These are phyloP conservation scores for Nansenia antarctica DNA, from an alignment of 2,113 vertebrate species.

Conservation along the genomic window DNA sequence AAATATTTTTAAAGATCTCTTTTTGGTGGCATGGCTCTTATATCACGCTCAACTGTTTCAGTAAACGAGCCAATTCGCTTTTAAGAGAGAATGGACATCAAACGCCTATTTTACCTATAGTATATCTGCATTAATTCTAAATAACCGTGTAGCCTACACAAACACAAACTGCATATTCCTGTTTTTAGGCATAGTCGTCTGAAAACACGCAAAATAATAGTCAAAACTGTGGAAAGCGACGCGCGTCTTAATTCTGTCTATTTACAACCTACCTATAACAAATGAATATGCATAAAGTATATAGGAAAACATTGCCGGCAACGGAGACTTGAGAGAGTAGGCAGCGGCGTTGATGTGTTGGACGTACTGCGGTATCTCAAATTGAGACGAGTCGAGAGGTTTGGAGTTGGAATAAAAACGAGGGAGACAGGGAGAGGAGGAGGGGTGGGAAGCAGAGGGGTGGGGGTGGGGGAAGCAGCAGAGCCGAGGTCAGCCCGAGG, in stretches of 20 bases:
- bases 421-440: slow-evolving; percentile 35
- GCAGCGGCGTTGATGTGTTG: slow-evolving; percentile 38
- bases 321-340: slow-evolving; percentile 42
- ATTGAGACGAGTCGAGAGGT: slow-evolving; percentile 49
- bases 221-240: neutral
- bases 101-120: neutral
- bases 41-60: neutral
- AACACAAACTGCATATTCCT: neutral
- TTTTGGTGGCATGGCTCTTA: neutral
- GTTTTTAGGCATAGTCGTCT: neutral
- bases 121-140: neutral
- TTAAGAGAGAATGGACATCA: neutral
- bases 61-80: neutral
- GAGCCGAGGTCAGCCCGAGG: slow-evolving; percentile 68
- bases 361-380: slow-evolving; percentile 48
- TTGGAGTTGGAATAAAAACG: slow-evolving; percentile 46
- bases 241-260: neutral
- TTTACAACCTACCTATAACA: neutral
- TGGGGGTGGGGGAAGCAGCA: slow-evolving; percentile 32
- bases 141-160: neutral
- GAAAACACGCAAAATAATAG: neutral
- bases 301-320: slow-evolving; percentile 13
- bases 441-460: slow-evolving; percentile 10
- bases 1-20: neutral
- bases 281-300: slow-evolving; percentile 12